phyloP scores from a whole-genome alignment of 37 sponge, comb jelly and placozoan genomes.

The Bolinopsis microptera region DNA sequence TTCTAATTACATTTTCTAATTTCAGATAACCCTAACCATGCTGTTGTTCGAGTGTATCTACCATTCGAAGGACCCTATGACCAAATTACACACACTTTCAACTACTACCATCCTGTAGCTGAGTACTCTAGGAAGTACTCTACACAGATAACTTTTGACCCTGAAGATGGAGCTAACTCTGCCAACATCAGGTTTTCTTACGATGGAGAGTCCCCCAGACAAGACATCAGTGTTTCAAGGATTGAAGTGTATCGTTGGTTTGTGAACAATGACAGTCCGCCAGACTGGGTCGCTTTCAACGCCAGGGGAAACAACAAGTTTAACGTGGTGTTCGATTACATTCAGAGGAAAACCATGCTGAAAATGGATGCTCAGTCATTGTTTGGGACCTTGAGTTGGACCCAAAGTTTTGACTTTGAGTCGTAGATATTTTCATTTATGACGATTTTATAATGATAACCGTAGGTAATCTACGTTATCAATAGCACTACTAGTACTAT shows the following conservation, averaged over 20 bases:
- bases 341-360: neutral
- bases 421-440: too few relatives aligned
- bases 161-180: neutral
- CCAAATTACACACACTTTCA: neutral
- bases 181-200: neutral
- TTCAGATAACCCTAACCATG: neutral
- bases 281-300: neutral
- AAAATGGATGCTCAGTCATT: neutral
- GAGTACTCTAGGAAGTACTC: neutral
- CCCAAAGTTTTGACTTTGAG: neutral
- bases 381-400: neutral
- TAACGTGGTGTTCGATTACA: neutral
- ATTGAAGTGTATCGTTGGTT: constrained; percentile 8
- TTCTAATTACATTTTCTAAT: too few relatives aligned
- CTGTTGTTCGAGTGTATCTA: neutral
- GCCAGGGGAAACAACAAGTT: neutral
- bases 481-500: too few relatives aligned
- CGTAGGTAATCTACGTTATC: too few relatives aligned
- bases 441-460: too few relatives aligned
- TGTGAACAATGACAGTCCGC: neutral
- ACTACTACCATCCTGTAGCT: neutral
- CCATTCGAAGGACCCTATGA: neutral
- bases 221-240: neutral
- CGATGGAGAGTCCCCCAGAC: neutral
- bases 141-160: neutral